These are phyloP conservation scores for Ia io DNA, from an alignment of 2,113 vertebrate genomes.

Conservation along the genomic window DNA sequence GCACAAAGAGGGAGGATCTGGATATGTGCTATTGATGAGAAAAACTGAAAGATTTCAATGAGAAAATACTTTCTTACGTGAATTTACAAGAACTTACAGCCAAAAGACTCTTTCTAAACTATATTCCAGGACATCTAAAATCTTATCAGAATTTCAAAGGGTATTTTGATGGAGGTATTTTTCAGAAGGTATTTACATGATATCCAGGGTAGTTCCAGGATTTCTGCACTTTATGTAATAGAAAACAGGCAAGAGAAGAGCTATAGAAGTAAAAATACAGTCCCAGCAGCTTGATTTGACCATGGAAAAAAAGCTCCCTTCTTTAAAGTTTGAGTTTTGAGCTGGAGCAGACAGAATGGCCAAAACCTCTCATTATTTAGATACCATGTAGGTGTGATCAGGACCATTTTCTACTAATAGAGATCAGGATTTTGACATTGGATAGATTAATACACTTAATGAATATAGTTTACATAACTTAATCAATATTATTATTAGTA, in stretches of 20 bases:
- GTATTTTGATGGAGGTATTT: not conserved
- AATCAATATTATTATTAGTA: not conserved
- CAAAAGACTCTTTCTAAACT: not conserved
- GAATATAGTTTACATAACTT: not conserved
- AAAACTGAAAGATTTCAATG: not conserved
- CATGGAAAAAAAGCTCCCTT: not conserved
- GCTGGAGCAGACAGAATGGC: not conserved
- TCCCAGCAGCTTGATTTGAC: not conserved
- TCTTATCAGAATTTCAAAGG: not conserved
- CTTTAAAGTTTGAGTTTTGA: not conserved
- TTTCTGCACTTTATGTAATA: not conserved
- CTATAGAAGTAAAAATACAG: not conserved
- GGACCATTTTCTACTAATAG: not conserved
- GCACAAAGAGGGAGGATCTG: not conserved
- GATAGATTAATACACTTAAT: not conserved
- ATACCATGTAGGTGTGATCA: not conserved
- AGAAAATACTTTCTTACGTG: not conserved
- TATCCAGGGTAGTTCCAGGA: not conserved
- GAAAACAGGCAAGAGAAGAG: not conserved
- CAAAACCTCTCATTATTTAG: not conserved
- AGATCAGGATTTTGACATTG: not conserved
- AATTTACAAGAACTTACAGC: not conserved
- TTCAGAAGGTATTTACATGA: not conserved
- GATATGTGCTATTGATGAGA: not conserved
- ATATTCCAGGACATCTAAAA: not conserved